A percentile compares a stretch with the other conserved stretches of the same genome.
Evolutionary conservation across 2,113 vertebrate species (phyloP).

Genomic region (Sinocyclocheilus grahami): DNA sequence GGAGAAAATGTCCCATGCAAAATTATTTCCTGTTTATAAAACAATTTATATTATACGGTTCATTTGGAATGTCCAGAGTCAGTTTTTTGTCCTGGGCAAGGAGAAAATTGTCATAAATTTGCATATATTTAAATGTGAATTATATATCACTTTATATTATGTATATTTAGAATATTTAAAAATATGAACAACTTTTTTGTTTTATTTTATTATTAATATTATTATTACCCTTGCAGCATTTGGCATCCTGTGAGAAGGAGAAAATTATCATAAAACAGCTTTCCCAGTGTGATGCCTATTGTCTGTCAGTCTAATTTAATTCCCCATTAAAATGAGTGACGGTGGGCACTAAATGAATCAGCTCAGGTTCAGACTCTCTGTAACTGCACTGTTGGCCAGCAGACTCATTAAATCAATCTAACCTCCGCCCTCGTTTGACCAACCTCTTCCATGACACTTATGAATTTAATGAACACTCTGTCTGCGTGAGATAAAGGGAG

Average conservation of each 20-base stretch:
- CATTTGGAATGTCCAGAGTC: no score
- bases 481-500: conserved; percentile 30
- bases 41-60: no score
- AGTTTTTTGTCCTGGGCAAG: no score
- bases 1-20: no score
- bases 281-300: conserved; percentile 24
- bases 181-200: neutral
- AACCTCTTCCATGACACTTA: conserved; percentile 41
- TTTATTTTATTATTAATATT: neutral
- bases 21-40: no score
- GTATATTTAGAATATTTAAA: no score
- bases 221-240: conserved; percentile 6
- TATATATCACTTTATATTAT: no score
- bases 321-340: conserved; percentile 52
- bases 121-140: neutral
- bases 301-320: conserved; percentile 50
- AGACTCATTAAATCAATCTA: conserved; percentile 57
- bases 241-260: conserved; percentile 24
- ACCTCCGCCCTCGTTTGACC: conserved; percentile 39
- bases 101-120: neutral
- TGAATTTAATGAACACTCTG: conserved; percentile 55
- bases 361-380: conserved; percentile 38
- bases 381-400: conserved; percentile 33
- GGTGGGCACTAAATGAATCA: conserved; percentile 38
- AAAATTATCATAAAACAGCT: conserved; percentile 9